Percentiles rank a stretch among this genome's conserved stretches.
These are phyloP conservation scores for Syngnathus rostellatus DNA, from an alignment of 2,797 vertebrate species.

Conservation along the genomic window DNA sequence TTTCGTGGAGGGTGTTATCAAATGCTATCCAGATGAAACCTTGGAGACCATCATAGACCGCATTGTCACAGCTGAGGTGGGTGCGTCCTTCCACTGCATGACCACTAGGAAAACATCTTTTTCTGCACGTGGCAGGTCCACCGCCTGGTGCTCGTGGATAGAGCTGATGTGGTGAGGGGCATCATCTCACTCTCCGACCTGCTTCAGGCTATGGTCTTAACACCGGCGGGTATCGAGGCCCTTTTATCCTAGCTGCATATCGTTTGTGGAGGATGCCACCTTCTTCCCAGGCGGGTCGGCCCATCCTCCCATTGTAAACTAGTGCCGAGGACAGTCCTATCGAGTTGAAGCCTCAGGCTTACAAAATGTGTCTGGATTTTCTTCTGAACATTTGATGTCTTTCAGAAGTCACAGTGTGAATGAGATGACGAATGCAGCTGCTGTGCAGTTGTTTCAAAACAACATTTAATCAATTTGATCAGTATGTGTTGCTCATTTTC, in stretches of 20 bases:
- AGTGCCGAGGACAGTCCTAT: background rate
- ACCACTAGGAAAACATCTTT: background rate
- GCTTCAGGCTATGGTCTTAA: conserved; percentile 89
- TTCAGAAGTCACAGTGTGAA: conserved; percentile 28
- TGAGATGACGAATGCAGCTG: conserved; percentile 6
- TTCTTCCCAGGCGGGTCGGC: conserved; percentile 29
- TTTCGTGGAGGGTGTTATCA: conserved; percentile 82
- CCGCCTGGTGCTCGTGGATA: conserved; percentile 90
- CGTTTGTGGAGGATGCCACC: conserved; percentile 15
- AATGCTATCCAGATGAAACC: conserved; percentile 79
- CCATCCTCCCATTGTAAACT: background rate
- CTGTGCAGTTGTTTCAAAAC: conserved; percentile 20
- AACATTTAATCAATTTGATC: conserved; percentile 49
- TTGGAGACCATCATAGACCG: conserved; percentile 78
- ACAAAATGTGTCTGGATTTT: background rate
- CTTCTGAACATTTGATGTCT: conserved; percentile 13
- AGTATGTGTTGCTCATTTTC: conserved; percentile 19
- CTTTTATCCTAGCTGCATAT: conserved; percentile 73
- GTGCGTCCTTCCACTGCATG: too few relatives aligned
- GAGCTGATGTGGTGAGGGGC: conserved; percentile 73
- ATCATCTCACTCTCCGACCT: conserved; percentile 95
- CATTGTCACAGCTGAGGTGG: conserved; percentile 79
- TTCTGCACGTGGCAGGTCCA: conserved; percentile 74
- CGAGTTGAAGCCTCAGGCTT: background rate
- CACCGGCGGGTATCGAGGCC: conserved; percentile 86